Percentiles rank a stretch among this genome's conserved stretches.
Evolutionary conservation across 2,113 vertebrate species (phyloP).

Genomic region (Plecturocebus donacophilus): DNA sequence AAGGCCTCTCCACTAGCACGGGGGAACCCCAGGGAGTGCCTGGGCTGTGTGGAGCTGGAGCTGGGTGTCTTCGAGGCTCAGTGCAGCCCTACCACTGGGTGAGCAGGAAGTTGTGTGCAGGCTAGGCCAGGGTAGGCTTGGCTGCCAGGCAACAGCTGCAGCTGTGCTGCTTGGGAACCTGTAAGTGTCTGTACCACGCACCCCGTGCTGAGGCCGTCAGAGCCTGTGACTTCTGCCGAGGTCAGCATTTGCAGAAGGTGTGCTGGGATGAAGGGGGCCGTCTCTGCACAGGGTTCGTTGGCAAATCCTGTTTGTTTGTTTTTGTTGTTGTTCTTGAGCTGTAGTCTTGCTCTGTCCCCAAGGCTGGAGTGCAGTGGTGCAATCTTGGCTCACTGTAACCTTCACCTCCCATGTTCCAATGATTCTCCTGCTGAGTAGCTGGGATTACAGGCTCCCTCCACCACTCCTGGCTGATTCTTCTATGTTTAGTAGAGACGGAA

Average conservation of each 20-base stretch:
- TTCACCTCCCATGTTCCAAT: no score
- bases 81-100: not conserved
- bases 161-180: not conserved
- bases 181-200: not conserved
- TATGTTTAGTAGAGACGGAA: no score
- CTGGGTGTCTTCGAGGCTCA: not conserved
- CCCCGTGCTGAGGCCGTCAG: not conserved
- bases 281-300: rapidly evolving
- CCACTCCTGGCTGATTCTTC: no score
- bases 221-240: rapidly evolving
- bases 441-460: no score
- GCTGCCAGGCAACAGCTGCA: not conserved
- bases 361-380: no score
- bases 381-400: no score
- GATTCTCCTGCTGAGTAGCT: no score
- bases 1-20: not conserved
- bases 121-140: not conserved
- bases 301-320: not conserved
- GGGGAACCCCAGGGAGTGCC: not conserved
- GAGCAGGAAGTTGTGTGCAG: not conserved
- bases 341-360: no score
- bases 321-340: no score
- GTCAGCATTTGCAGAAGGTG: not conserved
- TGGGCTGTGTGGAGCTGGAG: rapidly evolving
- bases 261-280: not conserved